Conservation (phyloP, 1,140 invertebrate species). For the Eueides isabella region DNA sequence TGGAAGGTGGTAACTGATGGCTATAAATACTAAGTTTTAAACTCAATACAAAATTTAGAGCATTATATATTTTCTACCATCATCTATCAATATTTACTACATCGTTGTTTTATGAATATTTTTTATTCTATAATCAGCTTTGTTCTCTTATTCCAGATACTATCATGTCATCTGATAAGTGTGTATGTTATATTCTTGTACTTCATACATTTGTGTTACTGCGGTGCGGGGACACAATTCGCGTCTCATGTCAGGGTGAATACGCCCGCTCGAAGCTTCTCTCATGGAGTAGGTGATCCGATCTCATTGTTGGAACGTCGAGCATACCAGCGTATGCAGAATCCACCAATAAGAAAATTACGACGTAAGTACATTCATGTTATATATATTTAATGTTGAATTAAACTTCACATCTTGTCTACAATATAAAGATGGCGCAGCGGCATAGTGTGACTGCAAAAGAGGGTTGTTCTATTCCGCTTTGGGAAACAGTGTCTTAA, state of each 20-base stretch:
- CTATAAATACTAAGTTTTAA: too few relatives aligned
- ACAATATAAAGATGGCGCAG: too few relatives aligned
- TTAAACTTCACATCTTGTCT: too few relatives aligned
- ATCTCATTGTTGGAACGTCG: conserved; percentile 47
- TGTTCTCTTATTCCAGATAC: conserved; percentile 34
- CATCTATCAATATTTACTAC: too few relatives aligned
- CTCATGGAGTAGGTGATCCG: conserved; percentile 75
- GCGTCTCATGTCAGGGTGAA: conserved; percentile 74
- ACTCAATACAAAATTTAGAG: too few relatives aligned
- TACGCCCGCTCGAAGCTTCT: conserved; percentile 71
- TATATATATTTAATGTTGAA: not conserved
- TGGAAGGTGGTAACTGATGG: too few relatives aligned
- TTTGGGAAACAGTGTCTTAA: too few relatives aligned
- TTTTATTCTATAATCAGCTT: too few relatives aligned
- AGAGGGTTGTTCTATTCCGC: too few relatives aligned
- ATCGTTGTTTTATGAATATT: too few relatives aligned
- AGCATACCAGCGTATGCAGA: conserved; percentile 39
- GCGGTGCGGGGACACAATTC: conserved; percentile 59
- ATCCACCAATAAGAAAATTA: conserved; percentile 46
- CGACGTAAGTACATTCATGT: conserved; percentile 46
- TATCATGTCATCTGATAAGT: conserved; percentile 18
- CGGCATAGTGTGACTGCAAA: too few relatives aligned
- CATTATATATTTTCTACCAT: not conserved
- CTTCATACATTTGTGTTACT: conserved; percentile 14
- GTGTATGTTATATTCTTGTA: conserved; percentile 12